Evolutionary conservation across 2,888 invertebrate genomes (phyloP).

Genomic region (Phrixothrix hirtus): DNA sequence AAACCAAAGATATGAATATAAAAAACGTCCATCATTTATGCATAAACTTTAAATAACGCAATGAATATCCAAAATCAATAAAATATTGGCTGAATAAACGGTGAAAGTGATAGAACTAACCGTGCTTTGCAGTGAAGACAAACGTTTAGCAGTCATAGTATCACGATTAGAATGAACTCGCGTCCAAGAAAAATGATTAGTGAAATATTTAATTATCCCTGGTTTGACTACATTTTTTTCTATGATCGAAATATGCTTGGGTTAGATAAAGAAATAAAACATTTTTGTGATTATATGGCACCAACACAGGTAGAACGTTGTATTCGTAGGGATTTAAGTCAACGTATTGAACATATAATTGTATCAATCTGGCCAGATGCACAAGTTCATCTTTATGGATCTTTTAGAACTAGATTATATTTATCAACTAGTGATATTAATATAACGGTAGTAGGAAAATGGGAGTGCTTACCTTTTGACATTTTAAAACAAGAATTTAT

Average conservation of each 20-base stretch:
- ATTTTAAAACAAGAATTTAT: slow-evolving; percentile 90
- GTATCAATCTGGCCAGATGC: slow-evolving; percentile 90
- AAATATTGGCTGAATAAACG: slow-evolving; percentile 44
- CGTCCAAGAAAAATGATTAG: slow-evolving; percentile 81
- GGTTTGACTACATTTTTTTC: slow-evolving; percentile 76
- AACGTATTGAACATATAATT: slow-evolving; percentile 86
- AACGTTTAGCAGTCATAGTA: slow-evolving; percentile 80
- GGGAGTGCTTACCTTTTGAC: slow-evolving; percentile 70
- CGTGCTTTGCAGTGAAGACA: slow-evolving; percentile 49
- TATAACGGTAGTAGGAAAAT: slow-evolving; percentile 62
- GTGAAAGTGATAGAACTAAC: slow-evolving; percentile 51
- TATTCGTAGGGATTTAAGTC: slow-evolving; percentile 86
- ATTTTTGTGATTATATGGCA: slow-evolving; percentile 93
- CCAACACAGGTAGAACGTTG: slow-evolving; percentile 90
- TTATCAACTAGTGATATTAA: slow-evolving; percentile 90
- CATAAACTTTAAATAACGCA: slow-evolving; percentile 54
- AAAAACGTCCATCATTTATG: slow-evolving; percentile 50
- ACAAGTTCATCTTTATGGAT: slow-evolving; percentile 96
- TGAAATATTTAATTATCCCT: slow-evolving; percentile 86
- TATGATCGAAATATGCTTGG: slow-evolving; percentile 85
- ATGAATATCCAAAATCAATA: slow-evolving; percentile 48
- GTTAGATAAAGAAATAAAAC: slow-evolving; percentile 97
- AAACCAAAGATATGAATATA: slow-evolving; percentile 61
- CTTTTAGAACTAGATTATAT: slow-evolving; percentile 95
- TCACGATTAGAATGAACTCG: slow-evolving; percentile 87